A percentile compares a stretch with the other conserved stretches of the same genome.
These are phyloP conservation scores for Tamandua tetradactyla DNA, from an alignment of 2,797 vertebrate genomes.

Conservation along the genomic window DNA sequence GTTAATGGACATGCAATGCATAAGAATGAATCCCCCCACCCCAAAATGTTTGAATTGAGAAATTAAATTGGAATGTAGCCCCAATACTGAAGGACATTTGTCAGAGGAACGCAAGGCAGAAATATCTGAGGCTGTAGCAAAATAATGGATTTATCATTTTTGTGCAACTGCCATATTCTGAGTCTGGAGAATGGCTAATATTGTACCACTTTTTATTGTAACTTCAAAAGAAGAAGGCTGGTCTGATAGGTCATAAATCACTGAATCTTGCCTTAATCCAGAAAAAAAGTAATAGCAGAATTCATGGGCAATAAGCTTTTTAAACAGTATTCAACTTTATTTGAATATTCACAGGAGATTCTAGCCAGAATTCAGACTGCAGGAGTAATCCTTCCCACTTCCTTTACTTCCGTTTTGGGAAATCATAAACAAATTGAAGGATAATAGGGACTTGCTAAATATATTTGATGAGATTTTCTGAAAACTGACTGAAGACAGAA, in stretches of 20 bases:
- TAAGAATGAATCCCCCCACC: background rate
- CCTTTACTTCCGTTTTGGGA: constrained; percentile 41
- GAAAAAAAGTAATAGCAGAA: constrained; percentile 15
- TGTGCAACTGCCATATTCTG: background rate
- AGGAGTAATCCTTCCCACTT: background rate
- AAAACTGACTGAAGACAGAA: constrained; percentile 8
- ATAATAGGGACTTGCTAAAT: background rate
- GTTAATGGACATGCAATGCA: background rate
- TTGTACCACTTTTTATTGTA: constrained; percentile 28
- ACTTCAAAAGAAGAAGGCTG: constrained; percentile 5
- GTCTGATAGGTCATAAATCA: background rate
- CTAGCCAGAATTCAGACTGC: background rate
- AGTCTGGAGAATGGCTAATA: background rate
- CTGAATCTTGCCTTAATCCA: background rate
- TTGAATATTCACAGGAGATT: background rate
- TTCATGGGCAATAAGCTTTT: background rate
- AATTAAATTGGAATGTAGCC: background rate
- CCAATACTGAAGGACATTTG: background rate
- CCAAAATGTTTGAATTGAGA: constrained; percentile 1
- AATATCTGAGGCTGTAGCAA: constrained; percentile 25
- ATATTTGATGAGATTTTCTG: background rate
- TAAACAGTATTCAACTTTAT: background rate
- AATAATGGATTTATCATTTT: constrained; percentile 39
- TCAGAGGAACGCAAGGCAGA: constrained; percentile 2
- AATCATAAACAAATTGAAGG: background rate